Conservation (phyloP, 2,888 invertebrate genomes). For the Drosophila macrospina region DNA sequence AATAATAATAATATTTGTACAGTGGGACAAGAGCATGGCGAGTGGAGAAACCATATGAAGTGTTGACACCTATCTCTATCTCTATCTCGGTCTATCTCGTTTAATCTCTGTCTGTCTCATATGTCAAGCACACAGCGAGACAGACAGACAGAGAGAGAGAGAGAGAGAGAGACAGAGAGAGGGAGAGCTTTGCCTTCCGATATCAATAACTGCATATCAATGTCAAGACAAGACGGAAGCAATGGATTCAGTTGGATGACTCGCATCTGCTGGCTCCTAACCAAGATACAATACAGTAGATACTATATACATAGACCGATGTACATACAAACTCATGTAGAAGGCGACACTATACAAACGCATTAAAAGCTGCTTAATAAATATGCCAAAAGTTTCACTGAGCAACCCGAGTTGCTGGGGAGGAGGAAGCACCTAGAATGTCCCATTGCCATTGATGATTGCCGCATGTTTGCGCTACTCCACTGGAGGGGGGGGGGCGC, state of each 20-base stretch:
- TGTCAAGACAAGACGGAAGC: constrained; percentile 5
- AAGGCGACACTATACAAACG: constrained; percentile 36
- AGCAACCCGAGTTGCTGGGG: constrained; percentile 9
- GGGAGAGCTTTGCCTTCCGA: background rate
- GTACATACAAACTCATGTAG: constrained; percentile 13
- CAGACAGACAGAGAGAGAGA: background rate
- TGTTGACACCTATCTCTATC: constrained; percentile 1
- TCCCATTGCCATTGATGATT: constrained; percentile 1
- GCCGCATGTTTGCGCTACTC: background rate
- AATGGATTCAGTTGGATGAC: constrained; percentile 4
- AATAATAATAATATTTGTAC: constrained; percentile 59
- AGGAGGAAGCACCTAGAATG: constrained; percentile 4
- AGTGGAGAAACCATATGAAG: constrained; percentile 3
- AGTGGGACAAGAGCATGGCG: constrained; percentile 41
- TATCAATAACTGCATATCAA: background rate
- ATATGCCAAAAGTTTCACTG: constrained; percentile 27
- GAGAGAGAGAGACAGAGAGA: background rate
- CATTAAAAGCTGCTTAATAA: constrained; percentile 27
- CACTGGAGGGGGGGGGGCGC: background rate
- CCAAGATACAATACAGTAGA: constrained; percentile 25
- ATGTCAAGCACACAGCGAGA: too few relatives aligned
- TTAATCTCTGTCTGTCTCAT: background rate
- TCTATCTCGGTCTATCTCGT: background rate
- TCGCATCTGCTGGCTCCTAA: constrained; percentile 19
- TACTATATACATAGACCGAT: constrained; percentile 31